Conservation (phyloP, 2,797 vertebrate genomes). For the Enteromius thamalakanensis region DNA sequence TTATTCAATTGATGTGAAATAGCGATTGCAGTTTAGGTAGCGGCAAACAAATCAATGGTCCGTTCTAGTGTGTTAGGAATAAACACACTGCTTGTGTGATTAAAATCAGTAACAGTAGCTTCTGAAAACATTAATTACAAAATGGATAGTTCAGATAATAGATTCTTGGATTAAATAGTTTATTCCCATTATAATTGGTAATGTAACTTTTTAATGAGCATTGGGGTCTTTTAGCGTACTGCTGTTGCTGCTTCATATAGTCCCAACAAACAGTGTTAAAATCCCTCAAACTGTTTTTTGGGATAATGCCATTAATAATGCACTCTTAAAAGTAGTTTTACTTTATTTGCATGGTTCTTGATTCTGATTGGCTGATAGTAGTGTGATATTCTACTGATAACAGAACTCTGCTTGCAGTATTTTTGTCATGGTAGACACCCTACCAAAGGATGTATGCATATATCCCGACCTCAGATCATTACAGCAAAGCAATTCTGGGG, state of each 20-base stretch:
- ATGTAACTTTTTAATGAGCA: neutral
- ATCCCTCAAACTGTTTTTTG: too few relatives aligned
- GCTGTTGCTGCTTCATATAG: neutral
- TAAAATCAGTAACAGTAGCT: constrained; percentile 34
- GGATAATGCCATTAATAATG: too few relatives aligned
- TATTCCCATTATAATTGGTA: neutral
- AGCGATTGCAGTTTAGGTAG: constrained; percentile 54
- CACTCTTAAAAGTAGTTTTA: neutral
- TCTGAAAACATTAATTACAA: constrained; percentile 32
- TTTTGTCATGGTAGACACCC: neutral
- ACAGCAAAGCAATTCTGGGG: constrained; percentile 2
- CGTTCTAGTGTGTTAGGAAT: constrained; percentile 41
- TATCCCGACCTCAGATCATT: neutral
- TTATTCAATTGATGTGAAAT: constrained; percentile 57
- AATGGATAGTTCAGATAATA: constrained; percentile 1
- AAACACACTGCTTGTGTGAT: constrained; percentile 47
- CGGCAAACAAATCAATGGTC: constrained; percentile 55
- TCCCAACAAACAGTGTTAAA: neutral
- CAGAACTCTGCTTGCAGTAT: neutral
- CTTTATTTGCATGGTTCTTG: neutral
- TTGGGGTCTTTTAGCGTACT: neutral
- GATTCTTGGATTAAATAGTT: neutral
- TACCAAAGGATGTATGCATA: neutral
- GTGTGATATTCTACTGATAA: neutral
- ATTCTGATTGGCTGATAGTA: neutral